phyloP scores from a whole-genome alignment of 2,888 invertebrate species.

The Pheosia gnoma region DNA sequence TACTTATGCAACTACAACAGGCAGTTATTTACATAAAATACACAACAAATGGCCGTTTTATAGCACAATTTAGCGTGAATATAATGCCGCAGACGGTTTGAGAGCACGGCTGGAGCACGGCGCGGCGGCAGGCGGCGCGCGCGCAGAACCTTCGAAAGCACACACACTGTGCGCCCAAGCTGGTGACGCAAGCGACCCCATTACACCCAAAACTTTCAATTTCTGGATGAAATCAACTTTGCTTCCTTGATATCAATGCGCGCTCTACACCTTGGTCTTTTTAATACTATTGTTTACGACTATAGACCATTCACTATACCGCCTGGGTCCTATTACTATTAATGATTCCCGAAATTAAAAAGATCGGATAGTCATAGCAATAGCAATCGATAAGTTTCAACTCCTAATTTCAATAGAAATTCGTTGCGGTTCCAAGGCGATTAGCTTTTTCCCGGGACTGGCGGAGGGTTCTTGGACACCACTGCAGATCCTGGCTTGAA shows the following conservation, averaged over 20 bases:
- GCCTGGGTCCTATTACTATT: no score
- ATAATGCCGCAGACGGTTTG: conserved; percentile 25
- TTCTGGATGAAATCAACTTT: conserved; percentile 68
- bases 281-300: neutral
- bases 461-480: no score
- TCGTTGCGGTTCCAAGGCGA: no score
- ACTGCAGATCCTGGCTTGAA: no score
- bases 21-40: conserved; percentile 35
- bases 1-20: conserved; percentile 24
- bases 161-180: conserved; percentile 33
- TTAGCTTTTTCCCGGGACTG: no score
- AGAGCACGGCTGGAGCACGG: conserved; percentile 12
- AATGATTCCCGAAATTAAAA: no score
- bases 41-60: conserved; percentile 37
- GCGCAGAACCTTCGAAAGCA: conserved; percentile 39
- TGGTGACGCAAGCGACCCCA: conserved; percentile 55
- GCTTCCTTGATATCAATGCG: conserved; percentile 42
- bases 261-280: neutral
- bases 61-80: conserved; percentile 26
- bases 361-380: no score
- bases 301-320: no score
- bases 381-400: no score
- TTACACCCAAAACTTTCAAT: conserved; percentile 63
- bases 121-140: neutral
- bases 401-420: no score